Evolutionary conservation across 2,797 vertebrate species (phyloP), one percentile per base, ranked within the genome.

Genomic region (Rhinella marina): DNA sequence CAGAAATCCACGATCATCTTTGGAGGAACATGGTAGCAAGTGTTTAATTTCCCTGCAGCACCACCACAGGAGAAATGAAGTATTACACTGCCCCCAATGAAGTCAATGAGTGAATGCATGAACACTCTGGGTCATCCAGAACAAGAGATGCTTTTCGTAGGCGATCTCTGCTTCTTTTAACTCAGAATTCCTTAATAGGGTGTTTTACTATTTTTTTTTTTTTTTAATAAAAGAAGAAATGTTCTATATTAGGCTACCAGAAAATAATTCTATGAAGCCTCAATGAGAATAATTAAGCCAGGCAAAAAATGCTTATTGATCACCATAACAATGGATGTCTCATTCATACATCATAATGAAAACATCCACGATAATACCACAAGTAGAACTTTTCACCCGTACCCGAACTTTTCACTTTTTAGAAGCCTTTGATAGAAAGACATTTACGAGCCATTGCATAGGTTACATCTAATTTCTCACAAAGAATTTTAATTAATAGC

Each of bases 401-500:
- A 5, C 19, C 1, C n/a, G n/a, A n/a, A n/a, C n/a, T n/a, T n/a
- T n/a, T n/a, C n/a, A n/a, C 54, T 41, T 50, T 61, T 84, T 21
- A 70, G 19, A 23, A 59, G 78, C 62, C 76, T 84, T 73, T 61
- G 13, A 62, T 86, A 59, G 41, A 54, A 81, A 89, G 54, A 86
- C 54, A 57, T 83, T 87, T 83, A 41, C 57, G 56, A 54, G 25
- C 29, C 68, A 82, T 66, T 64, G 29, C 84, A 75, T 61, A 57
- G 84, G 81, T 86, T 83, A 83, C 85, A 52, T 86, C 62, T 83
- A 59, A 59, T 76, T 80, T 91, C 87, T 21, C 29, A 29, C 29
- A 78, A 88, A 52, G 84, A 81, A 86, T 90, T 89, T 88, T 81
- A 64, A n/a, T 90, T 84, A 90, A 85, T 85, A 77, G 27, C 14